Percentiles rank a stretch among this genome's conserved stretches.
These are phyloP conservation scores for Struthidea cinerea DNA, from an alignment of 2,113 vertebrate genomes.

Conservation along the genomic window DNA sequence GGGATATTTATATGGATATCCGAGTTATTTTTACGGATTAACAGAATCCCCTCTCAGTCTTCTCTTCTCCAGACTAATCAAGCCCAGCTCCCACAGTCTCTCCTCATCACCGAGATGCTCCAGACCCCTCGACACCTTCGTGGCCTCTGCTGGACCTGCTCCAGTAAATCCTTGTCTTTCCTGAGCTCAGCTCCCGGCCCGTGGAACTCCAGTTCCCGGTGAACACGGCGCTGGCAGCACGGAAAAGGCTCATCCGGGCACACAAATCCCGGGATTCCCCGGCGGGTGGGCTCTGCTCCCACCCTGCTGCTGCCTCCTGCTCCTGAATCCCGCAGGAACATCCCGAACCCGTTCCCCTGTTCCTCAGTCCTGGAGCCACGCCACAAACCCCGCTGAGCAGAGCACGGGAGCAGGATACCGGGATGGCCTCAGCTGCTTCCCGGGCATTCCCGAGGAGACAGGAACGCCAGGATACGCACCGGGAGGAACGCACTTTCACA, in stretches of 20 bases:
- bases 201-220: rapidly evolving
- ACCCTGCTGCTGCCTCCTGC: background rate
- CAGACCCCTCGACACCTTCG: background rate
- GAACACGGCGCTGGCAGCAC: background rate
- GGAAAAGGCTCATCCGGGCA: background rate
- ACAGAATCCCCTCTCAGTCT: background rate
- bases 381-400: background rate
- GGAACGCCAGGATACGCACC: background rate
- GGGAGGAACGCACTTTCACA: background rate
- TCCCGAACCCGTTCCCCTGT: rapidly evolving
- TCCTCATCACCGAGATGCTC: background rate
- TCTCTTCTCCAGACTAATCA: background rate
- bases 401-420: background rate
- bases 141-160: background rate
- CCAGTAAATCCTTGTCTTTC: background rate
- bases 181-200: background rate
- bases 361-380: rapidly evolving
- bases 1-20: too few relatives aligned
- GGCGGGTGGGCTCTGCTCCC: background rate
- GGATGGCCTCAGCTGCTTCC: background rate
- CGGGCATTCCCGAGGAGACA: background rate
- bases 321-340: background rate
- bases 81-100: background rate
- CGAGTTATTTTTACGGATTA: background rate
- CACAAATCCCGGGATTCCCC: background rate